A percentile compares a stretch with the other conserved stretches of the same genome.
Evolutionary conservation across 2,797 vertebrate species (phyloP).

Genomic region (Parambassis ranga): DNA sequence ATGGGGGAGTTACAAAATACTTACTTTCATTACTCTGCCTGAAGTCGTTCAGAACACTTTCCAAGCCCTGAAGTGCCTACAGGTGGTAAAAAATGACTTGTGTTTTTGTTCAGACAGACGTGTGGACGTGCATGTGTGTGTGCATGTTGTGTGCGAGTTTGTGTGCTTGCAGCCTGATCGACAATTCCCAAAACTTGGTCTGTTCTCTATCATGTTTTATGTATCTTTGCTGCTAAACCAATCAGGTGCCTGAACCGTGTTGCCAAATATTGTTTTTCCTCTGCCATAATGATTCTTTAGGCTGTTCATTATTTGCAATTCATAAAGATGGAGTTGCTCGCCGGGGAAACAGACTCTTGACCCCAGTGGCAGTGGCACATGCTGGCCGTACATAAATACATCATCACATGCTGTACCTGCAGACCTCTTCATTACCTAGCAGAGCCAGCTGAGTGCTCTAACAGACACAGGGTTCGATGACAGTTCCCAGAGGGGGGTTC

Average conservation of each 20-base stretch:
- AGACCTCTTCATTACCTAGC: constrained; percentile 55
- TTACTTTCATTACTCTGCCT: constrained; percentile 56
- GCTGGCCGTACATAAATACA: constrained; percentile 65
- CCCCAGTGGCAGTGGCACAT: constrained; percentile 55
- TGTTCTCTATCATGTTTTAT: constrained; percentile 67
- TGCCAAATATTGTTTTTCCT: constrained; percentile 71
- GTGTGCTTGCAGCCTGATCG: constrained; percentile 15
- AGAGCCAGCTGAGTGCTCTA: constrained; percentile 58
- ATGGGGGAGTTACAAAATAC: constrained; percentile 56
- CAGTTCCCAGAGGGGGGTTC: constrained; percentile 62
- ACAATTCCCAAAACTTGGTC: constrained; percentile 56
- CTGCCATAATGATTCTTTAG: constrained; percentile 66
- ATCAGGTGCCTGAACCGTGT: constrained; percentile 56
- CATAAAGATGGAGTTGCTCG: constrained; percentile 65
- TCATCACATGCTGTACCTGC: constrained; percentile 70
- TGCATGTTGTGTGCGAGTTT: constrained; percentile 4
- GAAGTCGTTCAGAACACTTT: constrained; percentile 61
- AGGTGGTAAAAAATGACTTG: constrained; percentile 48
- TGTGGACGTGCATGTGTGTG: constrained; percentile 4
- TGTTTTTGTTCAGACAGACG: constrained; percentile 32
- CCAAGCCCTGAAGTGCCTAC: constrained; percentile 44
- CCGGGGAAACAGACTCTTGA: constrained; percentile 48
- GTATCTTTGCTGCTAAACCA: constrained; percentile 71
- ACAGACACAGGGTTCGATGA: constrained; percentile 68
- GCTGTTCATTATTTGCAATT: constrained; percentile 72